A percentile compares a stretch with the other conserved stretches of the same genome.
Conservation (phyloP, 2,888 invertebrate species). For the Zootermopsis nevadensis region DNA sequence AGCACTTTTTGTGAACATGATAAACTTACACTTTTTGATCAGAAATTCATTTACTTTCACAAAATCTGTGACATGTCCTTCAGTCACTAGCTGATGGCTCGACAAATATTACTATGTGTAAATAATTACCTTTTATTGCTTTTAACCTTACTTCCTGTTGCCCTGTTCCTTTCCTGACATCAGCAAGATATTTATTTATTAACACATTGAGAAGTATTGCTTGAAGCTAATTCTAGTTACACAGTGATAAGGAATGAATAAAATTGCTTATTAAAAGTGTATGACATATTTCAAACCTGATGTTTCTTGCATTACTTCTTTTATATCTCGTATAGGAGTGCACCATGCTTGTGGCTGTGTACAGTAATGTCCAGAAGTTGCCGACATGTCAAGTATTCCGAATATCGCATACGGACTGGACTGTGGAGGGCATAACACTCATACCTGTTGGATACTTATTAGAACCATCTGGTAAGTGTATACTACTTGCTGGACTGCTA, state of each 20-base stretch:
- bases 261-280: no score
- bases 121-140: no score
- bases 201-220: no score
- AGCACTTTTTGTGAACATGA: constrained; percentile 51
- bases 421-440: constrained; percentile 75
- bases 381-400: constrained; percentile 78
- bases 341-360: constrained; percentile 83
- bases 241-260: no score
- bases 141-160: no score
- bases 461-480: constrained; percentile 68
- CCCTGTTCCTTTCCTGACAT: no score
- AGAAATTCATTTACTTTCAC: background rate
- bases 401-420: constrained; percentile 72
- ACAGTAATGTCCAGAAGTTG: constrained; percentile 83
- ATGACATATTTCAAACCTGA: no score
- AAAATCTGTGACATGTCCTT: background rate
- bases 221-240: no score
- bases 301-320: background rate
- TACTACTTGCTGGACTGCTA: background rate
- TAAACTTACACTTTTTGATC: background rate
- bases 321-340: constrained; percentile 71
- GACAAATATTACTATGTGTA: background rate
- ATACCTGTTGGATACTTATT: constrained; percentile 78
- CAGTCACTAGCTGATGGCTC: constrained; percentile 17
- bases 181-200: no score